Percentiles rank a stretch among this genome's conserved stretches.
phyloP scores from a whole-genome alignment of 2,113 vertebrate species.

The Labrus mixtus region DNA sequence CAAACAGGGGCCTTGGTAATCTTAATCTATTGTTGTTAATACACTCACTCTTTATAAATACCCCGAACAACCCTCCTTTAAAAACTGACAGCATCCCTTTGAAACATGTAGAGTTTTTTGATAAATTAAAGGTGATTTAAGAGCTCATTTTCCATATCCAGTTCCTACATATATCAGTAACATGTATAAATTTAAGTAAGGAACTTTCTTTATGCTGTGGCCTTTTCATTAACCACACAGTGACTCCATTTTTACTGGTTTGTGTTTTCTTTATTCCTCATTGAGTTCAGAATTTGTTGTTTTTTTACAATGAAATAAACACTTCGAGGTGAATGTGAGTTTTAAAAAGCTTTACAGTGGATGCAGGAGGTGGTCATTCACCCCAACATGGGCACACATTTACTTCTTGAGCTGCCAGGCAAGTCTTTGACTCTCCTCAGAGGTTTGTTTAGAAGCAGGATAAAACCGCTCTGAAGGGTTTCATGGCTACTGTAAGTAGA shows the following conservation, averaged over 20 bases:
- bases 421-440: neutral
- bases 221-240: no score
- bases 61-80: no score
- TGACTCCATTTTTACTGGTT: neutral
- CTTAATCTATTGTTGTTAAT: no score
- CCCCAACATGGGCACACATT: neutral
- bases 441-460: neutral
- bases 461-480: neutral
- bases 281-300: neutral
- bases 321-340: neutral
- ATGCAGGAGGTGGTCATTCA: neutral
- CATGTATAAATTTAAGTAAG: neutral
- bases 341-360: neutral
- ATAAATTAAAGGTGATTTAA: no score
- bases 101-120: no score
- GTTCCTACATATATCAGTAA: neutral
- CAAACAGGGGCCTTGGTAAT: no score
- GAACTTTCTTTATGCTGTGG: neutral
- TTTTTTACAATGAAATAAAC: neutral
- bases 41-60: no score
- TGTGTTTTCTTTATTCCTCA: neutral
- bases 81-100: no score
- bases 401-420: neutral
- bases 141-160: no score
- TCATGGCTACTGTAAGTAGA: conserved; percentile 1